These are phyloP conservation scores for Phycodurus eques DNA, from an alignment of 2,113 vertebrate species.

Conservation along the genomic window DNA sequence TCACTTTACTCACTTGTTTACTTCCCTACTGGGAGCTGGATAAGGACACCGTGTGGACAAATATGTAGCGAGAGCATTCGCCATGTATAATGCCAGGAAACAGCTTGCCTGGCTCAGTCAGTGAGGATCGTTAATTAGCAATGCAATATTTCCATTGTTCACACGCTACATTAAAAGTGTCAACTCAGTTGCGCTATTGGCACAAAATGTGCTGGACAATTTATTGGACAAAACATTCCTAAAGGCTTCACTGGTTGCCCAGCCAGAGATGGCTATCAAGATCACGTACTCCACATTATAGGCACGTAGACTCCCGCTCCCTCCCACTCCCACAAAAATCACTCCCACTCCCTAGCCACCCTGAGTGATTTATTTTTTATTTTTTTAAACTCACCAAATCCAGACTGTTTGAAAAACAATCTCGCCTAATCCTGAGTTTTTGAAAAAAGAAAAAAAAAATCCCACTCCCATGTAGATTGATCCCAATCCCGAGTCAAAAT, in stretches of 20 bases:
- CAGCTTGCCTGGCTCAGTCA: background rate
- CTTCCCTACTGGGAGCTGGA: background rate
- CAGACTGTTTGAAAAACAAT: too few relatives aligned
- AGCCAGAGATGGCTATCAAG: background rate
- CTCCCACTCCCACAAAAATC: too few relatives aligned
- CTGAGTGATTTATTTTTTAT: too few relatives aligned
- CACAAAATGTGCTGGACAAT: background rate
- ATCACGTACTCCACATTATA: background rate
- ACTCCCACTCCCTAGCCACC: too few relatives aligned
- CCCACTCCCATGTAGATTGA: too few relatives aligned
- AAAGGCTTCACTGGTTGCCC: background rate
- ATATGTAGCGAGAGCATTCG: slow-evolving; percentile 2
- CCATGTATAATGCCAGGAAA: slow-evolving; percentile 1
- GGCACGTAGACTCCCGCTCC: too few relatives aligned
- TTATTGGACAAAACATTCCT: background rate
- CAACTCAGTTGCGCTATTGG: background rate
- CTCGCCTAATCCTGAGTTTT: too few relatives aligned
- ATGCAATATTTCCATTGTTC: background rate
- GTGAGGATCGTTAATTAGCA: background rate
- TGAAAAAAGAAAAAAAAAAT: too few relatives aligned
- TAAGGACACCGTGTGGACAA: background rate
- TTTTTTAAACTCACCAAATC: too few relatives aligned
- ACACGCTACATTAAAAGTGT: slow-evolving; percentile 3
- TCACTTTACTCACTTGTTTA: background rate
- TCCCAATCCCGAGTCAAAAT: too few relatives aligned